These are phyloP conservation scores for Vidua macroura DNA, from an alignment of 2,113 vertebrate genomes.

Conservation along the genomic window DNA sequence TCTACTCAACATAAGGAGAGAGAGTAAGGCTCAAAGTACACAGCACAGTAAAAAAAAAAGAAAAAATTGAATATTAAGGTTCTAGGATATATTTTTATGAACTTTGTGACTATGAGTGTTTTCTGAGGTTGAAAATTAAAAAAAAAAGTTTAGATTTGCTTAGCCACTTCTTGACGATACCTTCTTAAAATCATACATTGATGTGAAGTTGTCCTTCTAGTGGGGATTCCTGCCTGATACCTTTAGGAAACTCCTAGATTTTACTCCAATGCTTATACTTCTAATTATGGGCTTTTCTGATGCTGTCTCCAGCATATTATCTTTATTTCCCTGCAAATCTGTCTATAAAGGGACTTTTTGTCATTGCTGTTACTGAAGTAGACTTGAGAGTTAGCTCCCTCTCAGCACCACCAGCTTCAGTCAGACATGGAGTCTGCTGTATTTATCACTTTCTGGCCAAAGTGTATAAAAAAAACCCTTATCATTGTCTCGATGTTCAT, in stretches of 20 bases:
- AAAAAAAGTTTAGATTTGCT: not conserved
- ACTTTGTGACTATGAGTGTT: not conserved
- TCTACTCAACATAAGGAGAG: not conserved
- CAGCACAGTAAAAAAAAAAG: not conserved
- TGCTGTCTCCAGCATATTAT: not conserved
- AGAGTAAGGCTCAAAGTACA: not conserved
- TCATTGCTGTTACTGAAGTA: not conserved
- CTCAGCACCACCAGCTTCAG: not conserved
- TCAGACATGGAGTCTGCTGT: not conserved
- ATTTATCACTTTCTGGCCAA: not conserved
- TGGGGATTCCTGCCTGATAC: not conserved
- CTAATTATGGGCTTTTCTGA: not conserved
- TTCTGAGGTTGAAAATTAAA: not conserved
- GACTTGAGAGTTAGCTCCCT: not conserved
- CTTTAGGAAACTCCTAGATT: not conserved
- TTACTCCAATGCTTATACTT: not conserved
- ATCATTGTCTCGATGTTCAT: not conserved
- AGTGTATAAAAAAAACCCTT: not conserved
- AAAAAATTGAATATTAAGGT: not conserved
- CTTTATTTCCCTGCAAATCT: not conserved
- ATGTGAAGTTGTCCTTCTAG: not conserved
- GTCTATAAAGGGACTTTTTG: not conserved
- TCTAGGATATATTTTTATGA: not conserved
- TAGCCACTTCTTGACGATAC: not conserved
- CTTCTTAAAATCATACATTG: not conserved